phyloP scores from a whole-genome alignment of 2,888 invertebrate genomes.

The Dynastes hyllus region DNA sequence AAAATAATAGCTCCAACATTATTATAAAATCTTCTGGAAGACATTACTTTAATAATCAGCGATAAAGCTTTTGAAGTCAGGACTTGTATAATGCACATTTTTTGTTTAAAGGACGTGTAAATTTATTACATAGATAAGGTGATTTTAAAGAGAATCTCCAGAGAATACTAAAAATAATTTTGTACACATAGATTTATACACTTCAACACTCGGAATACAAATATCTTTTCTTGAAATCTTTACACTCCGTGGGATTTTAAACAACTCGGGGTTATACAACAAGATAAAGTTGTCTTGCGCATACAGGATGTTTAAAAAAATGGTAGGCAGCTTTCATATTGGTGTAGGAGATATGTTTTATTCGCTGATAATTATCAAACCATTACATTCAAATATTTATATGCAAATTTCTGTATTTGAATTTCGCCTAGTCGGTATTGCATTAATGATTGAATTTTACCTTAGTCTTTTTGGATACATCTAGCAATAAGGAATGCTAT shows the following conservation, averaged over 20 bases:
- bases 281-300: no score
- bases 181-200: conserved; percentile 1
- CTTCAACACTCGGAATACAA: not conserved
- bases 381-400: not conserved
- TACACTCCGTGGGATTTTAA: conserved; percentile 1
- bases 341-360: no score
- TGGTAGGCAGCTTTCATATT: not conserved
- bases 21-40: no score
- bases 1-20: no score
- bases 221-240: not conserved
- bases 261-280: not conserved
- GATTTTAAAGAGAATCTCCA: not conserved
- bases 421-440: no score
- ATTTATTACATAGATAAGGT: conserved; percentile 13
- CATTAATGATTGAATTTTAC: no score
- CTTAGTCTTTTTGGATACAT: no score
- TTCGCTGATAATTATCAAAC: not conserved
- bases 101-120: not conserved
- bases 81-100: not conserved
- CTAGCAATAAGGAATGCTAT: no score
- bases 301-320: no score
- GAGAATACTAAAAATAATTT: conserved; percentile 14
- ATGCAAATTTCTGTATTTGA: not conserved
- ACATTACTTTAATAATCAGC: no score
- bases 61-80: not conserved